phyloP scores from a whole-genome alignment of 2,113 vertebrate species.

The Otus sunia region DNA sequence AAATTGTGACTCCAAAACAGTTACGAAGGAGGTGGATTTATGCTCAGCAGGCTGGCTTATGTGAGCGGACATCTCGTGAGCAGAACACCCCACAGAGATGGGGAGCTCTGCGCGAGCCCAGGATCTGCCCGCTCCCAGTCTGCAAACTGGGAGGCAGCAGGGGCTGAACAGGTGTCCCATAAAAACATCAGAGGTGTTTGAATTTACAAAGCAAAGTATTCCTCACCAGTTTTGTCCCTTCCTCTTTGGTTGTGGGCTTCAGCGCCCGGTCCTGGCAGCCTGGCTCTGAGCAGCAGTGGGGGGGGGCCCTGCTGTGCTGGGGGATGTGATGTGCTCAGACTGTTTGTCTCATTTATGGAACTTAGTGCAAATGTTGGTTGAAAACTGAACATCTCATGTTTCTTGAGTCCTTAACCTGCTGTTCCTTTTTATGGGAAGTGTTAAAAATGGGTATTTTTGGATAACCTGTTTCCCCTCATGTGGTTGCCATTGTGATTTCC shows the following conservation, averaged over 20 bases:
- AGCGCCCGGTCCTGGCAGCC: neutral
- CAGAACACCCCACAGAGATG: neutral
- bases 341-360: neutral
- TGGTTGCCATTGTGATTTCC: neutral
- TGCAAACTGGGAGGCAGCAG: neutral
- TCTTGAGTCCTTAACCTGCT: constrained; percentile 13
- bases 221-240: neutral
- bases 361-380: constrained; percentile 26
- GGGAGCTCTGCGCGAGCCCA: accelerated
- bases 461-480: neutral
- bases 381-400: neutral
- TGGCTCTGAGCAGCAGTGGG: constrained; percentile 22
- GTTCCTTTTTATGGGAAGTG: constrained; percentile 3
- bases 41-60: neutral
- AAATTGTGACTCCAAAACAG: neutral
- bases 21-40: neutral
- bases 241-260: neutral
- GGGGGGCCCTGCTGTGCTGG: accelerated
- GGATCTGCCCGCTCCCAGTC: neutral
- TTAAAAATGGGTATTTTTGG: neutral
- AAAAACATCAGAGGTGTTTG: neutral
- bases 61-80: neutral
- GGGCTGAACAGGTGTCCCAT: neutral
- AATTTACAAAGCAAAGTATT: neutral
- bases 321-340: neutral